phyloP scores from a whole-genome alignment of 2,888 invertebrate genomes.

The Drosophila trichaetosa region DNA sequence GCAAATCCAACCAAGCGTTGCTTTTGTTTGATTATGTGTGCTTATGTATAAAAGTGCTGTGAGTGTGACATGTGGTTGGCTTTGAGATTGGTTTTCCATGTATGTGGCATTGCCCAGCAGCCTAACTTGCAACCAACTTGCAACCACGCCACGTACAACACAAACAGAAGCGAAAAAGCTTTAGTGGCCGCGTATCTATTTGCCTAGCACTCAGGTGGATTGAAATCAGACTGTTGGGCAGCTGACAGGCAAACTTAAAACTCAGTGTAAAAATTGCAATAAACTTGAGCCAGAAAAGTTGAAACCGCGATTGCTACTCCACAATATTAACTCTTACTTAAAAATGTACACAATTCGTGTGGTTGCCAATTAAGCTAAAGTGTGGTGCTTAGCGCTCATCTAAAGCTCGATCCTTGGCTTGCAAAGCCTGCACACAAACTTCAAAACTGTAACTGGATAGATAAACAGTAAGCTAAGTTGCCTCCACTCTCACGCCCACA shows the following conservation, averaged over 20 bases:
- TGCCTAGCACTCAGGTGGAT: slow-evolving; percentile 54
- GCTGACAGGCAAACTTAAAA: slow-evolving; percentile 34
- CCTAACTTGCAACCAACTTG: slow-evolving; percentile 21
- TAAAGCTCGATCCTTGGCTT: slow-evolving; percentile 24
- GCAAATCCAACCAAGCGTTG: neutral
- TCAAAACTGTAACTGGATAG: slow-evolving; percentile 68
- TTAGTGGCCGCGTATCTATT: slow-evolving; percentile 28
- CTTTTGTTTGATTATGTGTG: slow-evolving; percentile 3
- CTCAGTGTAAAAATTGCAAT: slow-evolving; percentile 69
- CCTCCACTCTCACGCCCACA: slow-evolving; percentile 26
- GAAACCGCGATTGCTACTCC: slow-evolving; percentile 32
- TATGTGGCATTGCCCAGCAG: slow-evolving; percentile 28
- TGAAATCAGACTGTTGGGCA: slow-evolving; percentile 14
- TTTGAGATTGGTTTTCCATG: slow-evolving; percentile 65
- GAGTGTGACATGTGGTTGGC: slow-evolving; percentile 55
- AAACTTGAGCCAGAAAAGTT: slow-evolving; percentile 42
- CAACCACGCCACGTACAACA: slow-evolving; percentile 21
- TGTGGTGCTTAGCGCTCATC: slow-evolving; percentile 64
- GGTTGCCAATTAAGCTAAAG: slow-evolving; percentile 75
- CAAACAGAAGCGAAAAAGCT: slow-evolving; percentile 37
- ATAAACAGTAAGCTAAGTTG: slow-evolving; percentile 68
- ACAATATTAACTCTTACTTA: slow-evolving; percentile 78
- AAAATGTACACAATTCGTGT: slow-evolving; percentile 72
- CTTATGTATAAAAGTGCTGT: slow-evolving; percentile 16
- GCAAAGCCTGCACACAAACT: slow-evolving; percentile 57